Conservation (phyloP, 2,113 vertebrate species). For the Scalopus aquaticus region DNA sequence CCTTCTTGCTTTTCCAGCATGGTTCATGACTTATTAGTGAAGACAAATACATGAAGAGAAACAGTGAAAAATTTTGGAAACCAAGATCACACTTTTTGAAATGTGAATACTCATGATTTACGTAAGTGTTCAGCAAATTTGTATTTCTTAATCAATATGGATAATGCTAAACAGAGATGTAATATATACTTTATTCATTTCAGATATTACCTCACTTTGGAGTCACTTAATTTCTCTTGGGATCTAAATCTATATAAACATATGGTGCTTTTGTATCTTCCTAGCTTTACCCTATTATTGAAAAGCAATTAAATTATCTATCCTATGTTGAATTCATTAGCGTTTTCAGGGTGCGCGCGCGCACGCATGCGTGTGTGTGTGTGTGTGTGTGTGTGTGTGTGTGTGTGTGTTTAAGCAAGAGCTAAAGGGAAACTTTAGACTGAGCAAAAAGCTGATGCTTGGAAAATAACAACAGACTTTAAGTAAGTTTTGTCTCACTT, state of each 20-base stretch:
- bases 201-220: neutral
- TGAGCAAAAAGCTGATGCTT: neutral
- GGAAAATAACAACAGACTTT: neutral
- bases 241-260: neutral
- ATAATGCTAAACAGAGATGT: neutral
- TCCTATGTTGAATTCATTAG: neutral
- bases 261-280: neutral
- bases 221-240: neutral
- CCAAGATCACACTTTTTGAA: neutral
- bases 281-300: conserved; percentile 12
- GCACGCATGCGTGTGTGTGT: neutral
- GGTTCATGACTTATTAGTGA: neutral
- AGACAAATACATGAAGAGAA: neutral
- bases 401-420: neutral
- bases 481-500: neutral
- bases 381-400: too few species aligned
- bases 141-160: neutral
- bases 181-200: conserved; percentile 24
- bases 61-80: neutral
- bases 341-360: neutral
- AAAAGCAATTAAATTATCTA: neutral
- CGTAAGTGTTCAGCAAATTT: neutral
- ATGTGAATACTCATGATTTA: neutral
- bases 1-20: neutral
- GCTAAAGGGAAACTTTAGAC: neutral